Percentiles rank a stretch among this genome's conserved stretches.
phyloP scores from a whole-genome alignment of 2,113 vertebrate species.

The Paratilapia polleni region DNA sequence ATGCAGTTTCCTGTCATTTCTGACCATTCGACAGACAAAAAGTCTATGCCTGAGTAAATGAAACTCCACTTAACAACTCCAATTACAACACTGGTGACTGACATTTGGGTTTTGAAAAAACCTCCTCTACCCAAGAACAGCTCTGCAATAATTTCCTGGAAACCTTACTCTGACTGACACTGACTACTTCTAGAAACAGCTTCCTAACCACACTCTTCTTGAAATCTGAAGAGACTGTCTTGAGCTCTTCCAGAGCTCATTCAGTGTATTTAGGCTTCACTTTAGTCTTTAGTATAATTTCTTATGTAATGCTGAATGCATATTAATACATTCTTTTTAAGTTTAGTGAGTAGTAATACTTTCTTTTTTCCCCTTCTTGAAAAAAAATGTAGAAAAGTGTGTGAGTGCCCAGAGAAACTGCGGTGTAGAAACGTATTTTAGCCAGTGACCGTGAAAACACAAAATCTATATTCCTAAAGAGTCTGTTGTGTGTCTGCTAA shows the following conservation, averaged over 20 bases:
- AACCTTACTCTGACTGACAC: background rate
- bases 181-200: background rate
- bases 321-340: background rate
- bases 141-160: background rate
- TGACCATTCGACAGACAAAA: background rate
- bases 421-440: background rate
- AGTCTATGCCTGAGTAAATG: background rate
- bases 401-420: background rate
- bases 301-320: accelerated
- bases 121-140: background rate
- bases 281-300: background rate
- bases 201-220: background rate
- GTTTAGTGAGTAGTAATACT: background rate
- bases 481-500: background rate
- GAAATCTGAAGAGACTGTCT: background rate
- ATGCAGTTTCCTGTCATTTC: background rate
- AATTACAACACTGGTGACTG: background rate
- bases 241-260: background rate
- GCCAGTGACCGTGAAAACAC: background rate
- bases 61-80: background rate
- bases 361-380: background rate
- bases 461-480: background rate
- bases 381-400: background rate
- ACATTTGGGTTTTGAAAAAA: background rate
- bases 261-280: background rate